Evolutionary conservation across 2,888 invertebrate genomes (phyloP), one percentile per base, ranked within the genome.

Genomic region (Caenorhabditis sp.): DNA sequence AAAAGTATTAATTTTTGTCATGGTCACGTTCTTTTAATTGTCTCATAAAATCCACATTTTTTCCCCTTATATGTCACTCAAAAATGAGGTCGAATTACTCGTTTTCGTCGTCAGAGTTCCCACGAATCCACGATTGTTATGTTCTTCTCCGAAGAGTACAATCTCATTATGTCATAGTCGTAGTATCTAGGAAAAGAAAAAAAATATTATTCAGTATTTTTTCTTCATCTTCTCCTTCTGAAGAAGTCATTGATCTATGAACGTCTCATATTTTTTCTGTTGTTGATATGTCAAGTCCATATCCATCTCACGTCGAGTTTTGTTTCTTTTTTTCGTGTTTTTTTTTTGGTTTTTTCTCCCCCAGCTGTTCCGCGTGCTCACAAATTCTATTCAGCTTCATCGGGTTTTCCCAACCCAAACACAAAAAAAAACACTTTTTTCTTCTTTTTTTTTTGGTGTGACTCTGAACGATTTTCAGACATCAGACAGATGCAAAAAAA

Each of bases 151-250:
- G 52, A 20, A 52, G 23, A 25, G 58, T 52, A 52, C 59, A 52
- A 59, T 59, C 53, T 59, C 59, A 59, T 66, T 59, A 66, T 66
- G 59, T 31, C 31, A 31, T 10, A 31, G 31, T 31, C 10, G 10
- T 31, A 49, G 27, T 54, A 27, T 31, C 14, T 8, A 25, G 52
- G 53, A 66, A 52, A 43, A 58, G 50, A 52, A 56, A 27, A 57
- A 27, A 26, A 31, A 10, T 17, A 4, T 8, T 17, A 59, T 59
- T 65, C 50, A 49, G 50, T 49, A 12, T 59, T 25, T 49, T 64
- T 65, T 59, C 53, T 65, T 31, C 59, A 23, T 59, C 23, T 43
- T 20, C 20, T 38, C 21, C 59, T 25, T 36, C 3, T 53, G 21
- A 3, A 8, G 17, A n/a, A n/a, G 17, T 50, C 20, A 20, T 20